Conservation (phyloP, 2,797 vertebrate genomes). For the Nannoperca australis region DNA sequence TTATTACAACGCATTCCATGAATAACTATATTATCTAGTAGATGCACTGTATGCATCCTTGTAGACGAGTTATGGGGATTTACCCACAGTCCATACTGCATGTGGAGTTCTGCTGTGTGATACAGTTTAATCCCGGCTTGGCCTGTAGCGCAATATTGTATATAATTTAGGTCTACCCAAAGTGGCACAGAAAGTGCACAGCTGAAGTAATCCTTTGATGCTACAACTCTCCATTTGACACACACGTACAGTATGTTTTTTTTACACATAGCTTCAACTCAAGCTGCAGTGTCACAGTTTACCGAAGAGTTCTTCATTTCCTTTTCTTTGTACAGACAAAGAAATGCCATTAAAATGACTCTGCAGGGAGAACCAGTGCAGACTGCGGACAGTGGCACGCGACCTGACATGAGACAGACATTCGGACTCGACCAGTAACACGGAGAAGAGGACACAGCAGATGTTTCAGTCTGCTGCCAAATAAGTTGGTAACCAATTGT, state of each 20-base stretch:
- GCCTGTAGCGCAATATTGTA: slow-evolving; percentile 7
- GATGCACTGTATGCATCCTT: background rate
- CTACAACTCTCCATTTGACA: background rate
- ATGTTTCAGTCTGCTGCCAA: slow-evolving; percentile 69
- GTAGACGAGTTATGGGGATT: slow-evolving; percentile 24
- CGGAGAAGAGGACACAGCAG: slow-evolving; percentile 65
- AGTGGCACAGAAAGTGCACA: background rate
- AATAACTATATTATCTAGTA: background rate
- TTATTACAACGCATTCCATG: slow-evolving; percentile 4
- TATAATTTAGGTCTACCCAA: slow-evolving; percentile 1
- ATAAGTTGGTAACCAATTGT: slow-evolving; percentile 62
- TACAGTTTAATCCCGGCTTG: slow-evolving; percentile 31
- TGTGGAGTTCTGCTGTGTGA: slow-evolving; percentile 28
- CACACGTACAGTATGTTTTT: background rate
- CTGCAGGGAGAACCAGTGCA: background rate
- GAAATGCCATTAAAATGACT: slow-evolving; percentile 18
- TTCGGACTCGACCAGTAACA: slow-evolving; percentile 39
- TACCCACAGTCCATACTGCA: slow-evolving; percentile 7
- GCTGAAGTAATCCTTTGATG: slow-evolving; percentile 1
- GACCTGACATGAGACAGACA: slow-evolving; percentile 35
- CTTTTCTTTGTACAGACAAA: slow-evolving; percentile 11
- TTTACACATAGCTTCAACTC: background rate
- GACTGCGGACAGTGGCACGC: slow-evolving; percentile 31
- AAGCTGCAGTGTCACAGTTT: background rate
- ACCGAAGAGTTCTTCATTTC: slow-evolving; percentile 1